Base-by-base conservation (phyloP, 1,140 invertebrate genomes). In the Alviniconcha marisindica region DNA sequence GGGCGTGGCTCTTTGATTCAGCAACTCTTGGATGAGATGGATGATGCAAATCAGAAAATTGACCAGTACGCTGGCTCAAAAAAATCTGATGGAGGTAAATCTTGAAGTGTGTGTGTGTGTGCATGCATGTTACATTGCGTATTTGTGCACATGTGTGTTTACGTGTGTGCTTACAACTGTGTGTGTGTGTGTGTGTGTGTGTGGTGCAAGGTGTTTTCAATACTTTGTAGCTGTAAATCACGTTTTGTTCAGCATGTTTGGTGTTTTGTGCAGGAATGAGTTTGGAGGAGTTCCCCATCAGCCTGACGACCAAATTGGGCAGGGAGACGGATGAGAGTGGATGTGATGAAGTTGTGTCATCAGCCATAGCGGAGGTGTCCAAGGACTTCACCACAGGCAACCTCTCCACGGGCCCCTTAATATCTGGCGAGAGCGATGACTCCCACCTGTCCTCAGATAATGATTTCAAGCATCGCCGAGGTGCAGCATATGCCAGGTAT, bases 341-440 rank as follows among this genome's bases (percentile, higher is more conserved):
- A 2, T 79, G 80, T 84, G 80, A 86, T 31, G 83, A 84, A 48
- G 81, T 48, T 31, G 84, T 87, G 1, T 82, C 84, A 18, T 71
- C 42, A 54, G 87, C 83, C 51, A 84, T 87, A 18, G 76, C 84
- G 18, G 87, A 88, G 79, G 83, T 88, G 1, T 88, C 87, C 69
- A 85, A 81, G 48, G 83, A 88, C 54, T 88, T 86, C 81, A 69
- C 82, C 2, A 60, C 87, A 7, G 87, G 87, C 18, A 83, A 74
- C 40, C 69, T 83, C 2, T 82, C 81, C 3, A 60, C 71, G 15
- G 66, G 60, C 5, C 51, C 66, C 1, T 31, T 82, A 1, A 40
- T 54, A 10, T 42, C 33, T n/a, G 77, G 56, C n/a, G 83, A 86
- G 36, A 88, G 87, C 73, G 87, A 88, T 83, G 82, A 82, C 14